phyloP scores from a whole-genome alignment of 2,113 vertebrate species.

The Passer montanus region DNA sequence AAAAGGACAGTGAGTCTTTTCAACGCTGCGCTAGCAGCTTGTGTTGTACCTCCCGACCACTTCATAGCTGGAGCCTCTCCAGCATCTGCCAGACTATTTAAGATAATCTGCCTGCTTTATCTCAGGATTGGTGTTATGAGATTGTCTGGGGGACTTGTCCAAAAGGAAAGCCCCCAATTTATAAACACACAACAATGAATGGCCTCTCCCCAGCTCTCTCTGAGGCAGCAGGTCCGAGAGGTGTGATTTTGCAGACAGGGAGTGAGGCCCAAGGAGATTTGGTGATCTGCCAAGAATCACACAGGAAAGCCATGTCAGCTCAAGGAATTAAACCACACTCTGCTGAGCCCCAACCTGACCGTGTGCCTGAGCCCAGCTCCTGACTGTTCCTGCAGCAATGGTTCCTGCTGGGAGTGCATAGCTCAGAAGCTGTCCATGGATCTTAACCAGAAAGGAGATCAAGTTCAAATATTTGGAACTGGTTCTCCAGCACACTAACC shows the following conservation, averaged over 20 bases:
- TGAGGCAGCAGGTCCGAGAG: background rate
- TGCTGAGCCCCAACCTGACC: background rate
- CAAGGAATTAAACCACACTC: slow-evolving; percentile 38
- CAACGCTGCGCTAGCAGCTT: background rate
- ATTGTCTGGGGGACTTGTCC: slow-evolving; percentile 13
- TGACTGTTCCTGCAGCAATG: background rate
- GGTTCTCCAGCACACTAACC: background rate
- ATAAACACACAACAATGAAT: background rate
- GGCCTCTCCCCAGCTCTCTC: background rate
- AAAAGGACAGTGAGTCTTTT: slow-evolving; percentile 11
- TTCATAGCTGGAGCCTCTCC: slow-evolving; percentile 1
- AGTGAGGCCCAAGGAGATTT: slow-evolving; percentile 44
- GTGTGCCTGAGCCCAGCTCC: slow-evolving; percentile 1
- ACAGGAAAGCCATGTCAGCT: slow-evolving; percentile 62
- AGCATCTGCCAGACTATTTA: slow-evolving; percentile 40
- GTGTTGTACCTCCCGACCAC: background rate
- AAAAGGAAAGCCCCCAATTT: background rate
- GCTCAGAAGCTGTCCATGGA: background rate
- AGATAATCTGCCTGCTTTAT: slow-evolving; percentile 42
- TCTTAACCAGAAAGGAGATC: slow-evolving; percentile 11
- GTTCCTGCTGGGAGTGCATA: background rate
- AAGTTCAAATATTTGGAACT: background rate
- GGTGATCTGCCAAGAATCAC: slow-evolving; percentile 58
- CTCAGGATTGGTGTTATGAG: background rate
- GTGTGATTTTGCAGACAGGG: slow-evolving; percentile 53